These are phyloP conservation scores for Odontocerum albicorne DNA, from an alignment of 2,888 invertebrate genomes.

Conservation along the genomic window DNA sequence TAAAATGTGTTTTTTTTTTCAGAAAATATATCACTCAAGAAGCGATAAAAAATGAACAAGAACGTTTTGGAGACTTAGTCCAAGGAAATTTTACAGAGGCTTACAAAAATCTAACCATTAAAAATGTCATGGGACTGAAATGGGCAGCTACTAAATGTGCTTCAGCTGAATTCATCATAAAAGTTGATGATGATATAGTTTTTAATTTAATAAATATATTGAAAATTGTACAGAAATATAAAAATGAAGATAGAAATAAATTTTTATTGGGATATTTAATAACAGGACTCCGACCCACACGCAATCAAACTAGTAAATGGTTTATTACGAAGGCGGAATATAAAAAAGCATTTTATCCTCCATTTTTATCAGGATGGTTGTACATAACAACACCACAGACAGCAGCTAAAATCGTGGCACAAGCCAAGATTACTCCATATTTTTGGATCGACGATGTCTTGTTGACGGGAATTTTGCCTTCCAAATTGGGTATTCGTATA, in stretches of 20 bases:
- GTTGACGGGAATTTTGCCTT: constrained; percentile 76
- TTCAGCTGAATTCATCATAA: constrained; percentile 62
- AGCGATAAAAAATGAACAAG: constrained; percentile 63
- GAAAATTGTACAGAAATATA: constrained; percentile 47
- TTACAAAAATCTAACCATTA: constrained; percentile 70
- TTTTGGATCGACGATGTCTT: constrained; percentile 95
- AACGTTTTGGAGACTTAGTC: constrained; percentile 67
- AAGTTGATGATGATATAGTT: constrained; percentile 82
- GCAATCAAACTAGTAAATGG: constrained; percentile 76
- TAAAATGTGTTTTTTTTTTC: constrained; percentile 10
- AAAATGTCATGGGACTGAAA: constrained; percentile 70
- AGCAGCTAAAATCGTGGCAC: constrained; percentile 58
- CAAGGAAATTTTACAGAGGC: constrained; percentile 72
- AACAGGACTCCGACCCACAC: constrained; percentile 63
- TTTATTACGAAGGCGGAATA: constrained; percentile 72
- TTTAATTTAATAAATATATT: constrained; percentile 65
- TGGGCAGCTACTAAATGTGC: constrained; percentile 63
- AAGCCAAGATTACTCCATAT: constrained; percentile 60
- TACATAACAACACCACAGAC: constrained; percentile 73
- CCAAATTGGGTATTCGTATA: constrained; percentile 55
- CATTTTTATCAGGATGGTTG: constrained; percentile 83
- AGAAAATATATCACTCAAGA: constrained; percentile 53
- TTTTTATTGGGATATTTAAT: constrained; percentile 69
- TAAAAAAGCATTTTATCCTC: constrained; percentile 62
- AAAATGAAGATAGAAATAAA: constrained; percentile 43